Evolutionary conservation across 2,113 vertebrate genomes (phyloP).

Genomic region (Erythrocercus mccallii): DNA sequence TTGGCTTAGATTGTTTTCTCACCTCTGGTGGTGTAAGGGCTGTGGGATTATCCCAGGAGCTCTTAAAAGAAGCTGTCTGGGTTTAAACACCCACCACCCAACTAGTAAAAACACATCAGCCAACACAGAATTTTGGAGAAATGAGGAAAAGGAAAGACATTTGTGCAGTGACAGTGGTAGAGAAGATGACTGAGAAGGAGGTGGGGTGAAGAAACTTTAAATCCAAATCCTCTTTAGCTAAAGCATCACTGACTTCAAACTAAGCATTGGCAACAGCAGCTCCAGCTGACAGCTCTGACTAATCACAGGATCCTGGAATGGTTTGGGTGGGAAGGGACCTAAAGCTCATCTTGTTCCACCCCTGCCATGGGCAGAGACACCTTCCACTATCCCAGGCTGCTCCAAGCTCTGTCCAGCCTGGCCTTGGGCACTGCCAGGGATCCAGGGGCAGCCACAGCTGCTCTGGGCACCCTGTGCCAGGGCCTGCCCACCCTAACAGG

Average conservation of each 20-base stretch:
- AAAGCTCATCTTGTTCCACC: not conserved
- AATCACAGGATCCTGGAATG: not conserved
- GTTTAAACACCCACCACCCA: not conserved
- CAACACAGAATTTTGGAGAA: not conserved
- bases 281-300: not conserved
- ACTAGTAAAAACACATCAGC: not conserved
- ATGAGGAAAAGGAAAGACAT: not conserved
- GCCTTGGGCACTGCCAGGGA: not conserved
- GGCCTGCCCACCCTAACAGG: accelerated
- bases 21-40: not conserved
- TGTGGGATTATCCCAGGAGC: not conserved
- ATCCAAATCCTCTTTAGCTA: not conserved
- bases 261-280: not conserved
- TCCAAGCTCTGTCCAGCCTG: accelerated
- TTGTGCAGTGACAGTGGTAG: not conserved
- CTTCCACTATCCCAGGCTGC: accelerated
- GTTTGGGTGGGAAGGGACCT: not conserved
- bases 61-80: not conserved
- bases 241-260: not conserved
- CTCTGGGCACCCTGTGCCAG: not conserved
- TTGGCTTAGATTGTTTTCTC: not conserved
- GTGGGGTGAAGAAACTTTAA: not conserved
- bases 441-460: not conserved
- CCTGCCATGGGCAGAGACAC: not conserved
- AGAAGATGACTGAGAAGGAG: not conserved